Percentiles rank a stretch among this genome's conserved stretches.
These are phyloP conservation scores for Ammospiza maritima DNA, from an alignment of 2,797 vertebrate genomes.

Conservation along the genomic window DNA sequence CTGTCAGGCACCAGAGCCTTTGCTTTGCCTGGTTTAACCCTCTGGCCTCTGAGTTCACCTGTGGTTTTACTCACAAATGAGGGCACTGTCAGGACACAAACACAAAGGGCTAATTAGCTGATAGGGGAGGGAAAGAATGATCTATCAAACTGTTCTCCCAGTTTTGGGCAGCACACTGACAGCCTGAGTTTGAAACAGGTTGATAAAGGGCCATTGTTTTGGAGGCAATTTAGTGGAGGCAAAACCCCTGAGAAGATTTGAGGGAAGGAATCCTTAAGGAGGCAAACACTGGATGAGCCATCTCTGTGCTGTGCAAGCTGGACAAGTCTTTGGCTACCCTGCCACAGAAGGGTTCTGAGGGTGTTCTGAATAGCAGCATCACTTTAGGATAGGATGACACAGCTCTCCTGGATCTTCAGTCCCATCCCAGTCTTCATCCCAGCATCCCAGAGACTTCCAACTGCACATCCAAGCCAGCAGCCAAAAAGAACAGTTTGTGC, in stretches of 20 bases:
- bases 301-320: background rate
- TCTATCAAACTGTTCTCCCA: background rate
- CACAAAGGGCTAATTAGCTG: background rate
- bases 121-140: background rate
- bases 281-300: background rate
- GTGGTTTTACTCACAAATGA: background rate
- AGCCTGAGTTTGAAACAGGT: background rate
- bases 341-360: background rate
- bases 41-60: background rate
- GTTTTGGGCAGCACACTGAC: background rate
- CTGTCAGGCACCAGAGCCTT: background rate
- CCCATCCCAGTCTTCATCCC: background rate
- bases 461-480: constrained; percentile 1
- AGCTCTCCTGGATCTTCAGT: background rate
- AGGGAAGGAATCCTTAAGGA: background rate
- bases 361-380: accelerated
- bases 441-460: background rate
- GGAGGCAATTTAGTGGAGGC: background rate
- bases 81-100: background rate
- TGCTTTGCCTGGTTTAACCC: background rate
- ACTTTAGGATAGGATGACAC: accelerated
- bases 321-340: background rate
- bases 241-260: background rate
- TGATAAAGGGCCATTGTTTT: background rate
- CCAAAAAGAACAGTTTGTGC: constrained; percentile 31